Evolutionary conservation across 2,113 vertebrate species (phyloP), one percentile per base, ranked within the genome.

Genomic region (Hassar affinis): DNA sequence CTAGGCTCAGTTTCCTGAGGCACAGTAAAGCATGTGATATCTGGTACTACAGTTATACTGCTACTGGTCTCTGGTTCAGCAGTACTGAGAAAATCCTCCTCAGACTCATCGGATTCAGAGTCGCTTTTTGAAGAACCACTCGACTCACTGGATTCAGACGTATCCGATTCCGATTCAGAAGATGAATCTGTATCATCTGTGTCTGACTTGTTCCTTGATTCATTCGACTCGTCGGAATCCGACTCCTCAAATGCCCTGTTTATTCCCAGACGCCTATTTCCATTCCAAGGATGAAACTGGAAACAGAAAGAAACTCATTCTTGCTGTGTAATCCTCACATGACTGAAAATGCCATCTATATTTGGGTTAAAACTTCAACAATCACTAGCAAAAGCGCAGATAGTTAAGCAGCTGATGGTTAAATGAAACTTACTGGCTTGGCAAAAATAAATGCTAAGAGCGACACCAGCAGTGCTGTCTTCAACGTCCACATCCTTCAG

Each of bases 391-490:
- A 25, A 6, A 38, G 12, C 20, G 38, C 2, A 38, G 30, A 25
- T 14, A 22, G 17, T 59, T 59, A 20, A 12, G n/a, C 35, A 82
- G n/a, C 17, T 59, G 38, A 82, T 35, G 14, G 61, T 72, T 38
- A 51, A 49, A 71, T n/a, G 9, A 12, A 33, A 80, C 89, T 64
- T 88, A 90, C 89, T 30, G 85, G 82, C 79, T 71, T 89, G 64
- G 88, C 71, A 38, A 82, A 52, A 66, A 79, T 84, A 1, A 76
- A 81, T 18, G 83, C 57, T 22, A 88, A 18, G 62, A 87, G 59
- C 3, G 86, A 18, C 62, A 88, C 25, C 27, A 90, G 64, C 22
- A 87, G 20, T 47, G 75, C 25, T 45, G 59, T 79, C 79, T 35
- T 81, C 12, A 85, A 66, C 4, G 79, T 85, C 69, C 84, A 78